phyloP scores from a whole-genome alignment of 2,797 vertebrate genomes.

The Microhierax caerulescens region DNA sequence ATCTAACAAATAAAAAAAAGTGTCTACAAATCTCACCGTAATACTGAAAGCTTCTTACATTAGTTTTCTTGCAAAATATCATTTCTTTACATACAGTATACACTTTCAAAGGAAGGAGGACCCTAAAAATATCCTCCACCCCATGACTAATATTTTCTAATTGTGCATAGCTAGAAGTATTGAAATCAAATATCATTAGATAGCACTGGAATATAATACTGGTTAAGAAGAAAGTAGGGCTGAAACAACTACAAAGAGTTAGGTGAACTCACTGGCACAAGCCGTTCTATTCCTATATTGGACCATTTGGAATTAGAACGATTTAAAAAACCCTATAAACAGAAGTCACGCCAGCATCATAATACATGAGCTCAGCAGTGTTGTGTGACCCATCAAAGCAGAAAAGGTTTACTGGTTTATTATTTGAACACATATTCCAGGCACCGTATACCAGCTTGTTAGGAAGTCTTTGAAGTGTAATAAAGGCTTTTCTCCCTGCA shows the following conservation, averaged over 20 bases:
- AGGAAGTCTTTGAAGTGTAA: background rate
- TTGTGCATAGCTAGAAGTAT: slow-evolving; percentile 77
- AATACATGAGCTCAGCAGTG: slow-evolving; percentile 33
- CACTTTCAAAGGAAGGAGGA: slow-evolving; percentile 51
- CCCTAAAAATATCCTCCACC: slow-evolving; percentile 6
- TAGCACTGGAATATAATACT: slow-evolving; percentile 78
- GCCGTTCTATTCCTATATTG: background rate
- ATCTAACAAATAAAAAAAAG: slow-evolving; percentile 63
- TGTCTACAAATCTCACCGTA: slow-evolving; percentile 74
- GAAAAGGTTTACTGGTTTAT: background rate
- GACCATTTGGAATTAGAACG: slow-evolving; percentile 33
- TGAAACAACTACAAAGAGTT: slow-evolving; percentile 67
- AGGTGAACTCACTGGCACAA: slow-evolving; percentile 39
- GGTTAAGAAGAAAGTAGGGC: slow-evolving; percentile 64
- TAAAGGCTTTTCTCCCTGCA: background rate
- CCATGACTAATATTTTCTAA: slow-evolving; percentile 76
- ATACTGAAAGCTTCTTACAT: slow-evolving; percentile 80
- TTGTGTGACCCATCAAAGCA: slow-evolving; percentile 40
- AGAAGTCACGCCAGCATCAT: slow-evolving; percentile 20
- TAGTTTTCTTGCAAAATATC: slow-evolving; percentile 79
- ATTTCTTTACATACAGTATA: slow-evolving; percentile 80
- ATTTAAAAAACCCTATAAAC: background rate
- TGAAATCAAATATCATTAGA: slow-evolving; percentile 77
- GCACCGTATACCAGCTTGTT: slow-evolving; percentile 7
- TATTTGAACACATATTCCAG: slow-evolving; percentile 9